These are phyloP conservation scores for Lepidonotus clava DNA, from an alignment of 2,888 invertebrate species.

Conservation along the genomic window DNA sequence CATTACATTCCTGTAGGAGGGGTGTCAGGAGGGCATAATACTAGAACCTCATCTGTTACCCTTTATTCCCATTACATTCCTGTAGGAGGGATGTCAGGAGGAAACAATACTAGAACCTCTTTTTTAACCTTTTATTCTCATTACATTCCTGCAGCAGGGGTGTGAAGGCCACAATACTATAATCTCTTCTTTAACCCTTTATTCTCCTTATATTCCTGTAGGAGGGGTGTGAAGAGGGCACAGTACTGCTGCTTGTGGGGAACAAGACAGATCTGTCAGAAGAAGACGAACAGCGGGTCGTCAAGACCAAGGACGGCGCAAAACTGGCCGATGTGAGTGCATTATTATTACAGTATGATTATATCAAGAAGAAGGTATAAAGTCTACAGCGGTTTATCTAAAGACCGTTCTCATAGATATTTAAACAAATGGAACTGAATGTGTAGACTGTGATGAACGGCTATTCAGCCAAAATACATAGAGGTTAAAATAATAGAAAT, in stretches of 20 bases:
- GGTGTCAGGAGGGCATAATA: neutral
- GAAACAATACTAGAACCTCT: neutral
- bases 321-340: slow-evolving; percentile 81
- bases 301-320: slow-evolving; percentile 80
- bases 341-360: no score
- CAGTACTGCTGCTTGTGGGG: slow-evolving; percentile 82
- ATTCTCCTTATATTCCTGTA: slow-evolving; percentile 56
- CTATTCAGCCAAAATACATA: no score
- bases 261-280: slow-evolving; percentile 82
- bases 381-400: no score
- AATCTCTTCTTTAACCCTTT: neutral
- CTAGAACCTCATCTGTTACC: neutral
- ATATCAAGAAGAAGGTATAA: no score
- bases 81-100: neutral
- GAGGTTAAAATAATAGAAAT: no score
- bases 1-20: neutral
- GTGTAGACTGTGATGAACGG: no score
- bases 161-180: neutral
- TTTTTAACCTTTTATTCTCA: neutral
- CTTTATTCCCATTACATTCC: neutral
- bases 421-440: no score
- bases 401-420: no score
- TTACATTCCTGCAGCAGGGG: neutral
- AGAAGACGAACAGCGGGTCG: slow-evolving; percentile 76
- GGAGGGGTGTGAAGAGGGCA: slow-evolving; percentile 80